Base-by-base conservation (phyloP, 2,888 invertebrate species). In the Rhodophaea formosa region DNA sequence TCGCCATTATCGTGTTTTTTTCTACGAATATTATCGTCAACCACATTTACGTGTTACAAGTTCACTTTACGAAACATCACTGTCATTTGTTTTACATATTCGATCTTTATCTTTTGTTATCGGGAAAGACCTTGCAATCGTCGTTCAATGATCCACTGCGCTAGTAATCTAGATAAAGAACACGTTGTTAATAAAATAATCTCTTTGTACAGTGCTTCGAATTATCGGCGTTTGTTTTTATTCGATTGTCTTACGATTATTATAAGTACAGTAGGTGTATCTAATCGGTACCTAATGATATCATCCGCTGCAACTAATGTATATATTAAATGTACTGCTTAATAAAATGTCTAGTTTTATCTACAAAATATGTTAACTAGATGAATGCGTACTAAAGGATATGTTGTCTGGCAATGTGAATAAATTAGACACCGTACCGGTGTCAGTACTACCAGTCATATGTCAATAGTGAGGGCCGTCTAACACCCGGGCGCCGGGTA, bases 61-160 rank as follows among this genome's bases (percentile, higher is more conserved):
- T 72, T 75, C 78, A 67, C 74, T 74, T 77, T 69, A 65, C 62
- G 54, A 63, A 74, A 75, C 79, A 77, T 68, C 71, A 81, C 76
- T 78, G 71, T 72, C 61, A 64, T 71, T 75, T 71, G 71, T 74
- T 74, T 77, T 69, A 75, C 66, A 66, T 67, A 68, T 70, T 69
- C 63, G 60, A 69, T 74, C 56, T 64, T 79, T 82, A 81, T 82
- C 82, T 67, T 54, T 55, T 59, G 65, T 75, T 84, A 84, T 84
- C 84, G 60, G 60, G 67, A 72, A 77, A 75, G 75, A 74, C 78
- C 71, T 78, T 82, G 79, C 75, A 76, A 82, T 82, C 73, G 68
- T 64, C 67, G 67, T 74, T 68, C 68, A 66, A 68, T 74, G 70
- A 72, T 72, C 69, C 60, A 75, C 65, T 75, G 69, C 65, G 61